Evolutionary conservation across 2,797 vertebrate species (phyloP).

Genomic region (Lacerta agilis): DNA sequence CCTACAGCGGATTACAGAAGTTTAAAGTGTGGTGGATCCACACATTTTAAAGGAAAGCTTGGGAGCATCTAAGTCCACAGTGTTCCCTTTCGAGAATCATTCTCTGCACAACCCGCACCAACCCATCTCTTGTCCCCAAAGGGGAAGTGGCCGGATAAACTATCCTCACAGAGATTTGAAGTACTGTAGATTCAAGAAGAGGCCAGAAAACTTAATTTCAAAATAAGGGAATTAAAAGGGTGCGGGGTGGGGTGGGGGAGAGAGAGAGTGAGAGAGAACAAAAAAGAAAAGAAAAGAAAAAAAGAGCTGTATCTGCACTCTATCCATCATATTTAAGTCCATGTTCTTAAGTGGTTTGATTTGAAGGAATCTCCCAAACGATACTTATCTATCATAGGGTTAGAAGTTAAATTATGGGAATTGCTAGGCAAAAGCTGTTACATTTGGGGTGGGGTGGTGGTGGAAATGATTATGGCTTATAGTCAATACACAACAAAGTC

Average conservation of each 20-base stretch:
- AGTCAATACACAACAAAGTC: slow-evolving; percentile 61
- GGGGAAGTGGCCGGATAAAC: background rate
- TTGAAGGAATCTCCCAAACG: slow-evolving; percentile 39
- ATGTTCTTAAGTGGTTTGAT: slow-evolving; percentile 54
- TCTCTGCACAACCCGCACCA: background rate
- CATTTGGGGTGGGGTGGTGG: slow-evolving; percentile 36
- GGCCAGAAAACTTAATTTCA: slow-evolving; percentile 14
- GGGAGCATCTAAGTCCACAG: background rate
- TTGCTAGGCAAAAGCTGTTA: slow-evolving; percentile 48
- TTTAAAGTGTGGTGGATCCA: background rate
- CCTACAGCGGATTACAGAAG: background rate
- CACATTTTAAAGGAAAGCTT: background rate
- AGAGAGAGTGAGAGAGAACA: too few species aligned
- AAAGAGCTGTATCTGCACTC: slow-evolving; percentile 43
- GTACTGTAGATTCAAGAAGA: background rate
- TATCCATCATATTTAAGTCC: slow-evolving; percentile 68
- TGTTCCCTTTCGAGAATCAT: background rate
- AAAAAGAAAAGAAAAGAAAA: too few species aligned
- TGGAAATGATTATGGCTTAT: slow-evolving; percentile 63
- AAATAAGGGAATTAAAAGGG: slow-evolving; percentile 5
- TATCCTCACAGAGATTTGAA: background rate
- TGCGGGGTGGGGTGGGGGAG: background rate
- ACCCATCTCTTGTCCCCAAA: background rate
- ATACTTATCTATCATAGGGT: slow-evolving; percentile 57
- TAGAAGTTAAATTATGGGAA: slow-evolving; percentile 63